Evolutionary conservation across 2,113 vertebrate genomes (phyloP), one percentile per base, ranked within the genome.

Genomic region (Blennius ocellaris): DNA sequence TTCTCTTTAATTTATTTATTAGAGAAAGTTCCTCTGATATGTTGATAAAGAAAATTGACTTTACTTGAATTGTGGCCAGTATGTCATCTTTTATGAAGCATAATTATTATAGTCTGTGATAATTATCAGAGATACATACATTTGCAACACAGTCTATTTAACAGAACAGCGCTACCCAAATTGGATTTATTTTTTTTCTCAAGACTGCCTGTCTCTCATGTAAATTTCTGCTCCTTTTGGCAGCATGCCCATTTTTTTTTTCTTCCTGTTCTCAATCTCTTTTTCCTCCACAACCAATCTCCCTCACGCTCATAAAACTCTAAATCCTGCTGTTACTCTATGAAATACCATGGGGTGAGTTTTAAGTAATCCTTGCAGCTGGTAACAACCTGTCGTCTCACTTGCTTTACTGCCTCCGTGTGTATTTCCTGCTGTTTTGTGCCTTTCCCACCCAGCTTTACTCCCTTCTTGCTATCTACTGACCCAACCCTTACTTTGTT

Each of bases 321-420:
- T 16, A 68, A 88, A 88, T 81, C 73, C 56, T 41, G 76, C 87
- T 75, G 69, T 87, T 69, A 78, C 80, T 82, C 71, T 61, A 82
- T 67, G 54, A 78, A 88, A 56, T 1, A 43, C 81, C 43, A n/a
- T 3, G 36, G 73, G 75, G 53, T 17, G 4, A 68, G 64, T 71
- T 51, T 53, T 51, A 36, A 48, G 57, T 67, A 86, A 78, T 83
- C 75, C 73, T 48, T 69, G 59, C 89, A 86, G 73, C 72, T 78
- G 75, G 81, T 81, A 62, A 74, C 69, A 77, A 71, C 75, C 73
- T 75, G 68, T 53, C 55, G 51, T 61, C 37, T 53, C 50, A 49
- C 57, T 80, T n/a, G 9, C 11, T 76, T 86, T 60, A 76, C 72
- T 66, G 60, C 76, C 62, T 80, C 73, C 36, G 5, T 68, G 52